A percentile compares a stretch with the other conserved stretches of the same genome.
Evolutionary conservation across 1,140 invertebrate species (phyloP).

Genomic region (Ips nitidus): DNA sequence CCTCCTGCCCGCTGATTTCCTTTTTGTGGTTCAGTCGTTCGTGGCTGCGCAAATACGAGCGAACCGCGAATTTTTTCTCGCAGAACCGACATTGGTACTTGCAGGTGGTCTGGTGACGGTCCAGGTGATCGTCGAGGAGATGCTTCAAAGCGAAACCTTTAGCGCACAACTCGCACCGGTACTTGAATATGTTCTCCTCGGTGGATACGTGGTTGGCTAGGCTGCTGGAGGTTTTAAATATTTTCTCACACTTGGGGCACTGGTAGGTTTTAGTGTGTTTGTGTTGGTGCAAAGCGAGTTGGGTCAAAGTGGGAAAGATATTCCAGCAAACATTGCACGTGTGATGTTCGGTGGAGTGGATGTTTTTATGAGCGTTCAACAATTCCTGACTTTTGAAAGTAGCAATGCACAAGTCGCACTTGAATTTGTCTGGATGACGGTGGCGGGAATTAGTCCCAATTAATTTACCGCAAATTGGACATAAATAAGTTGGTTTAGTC

Average conservation of each 20-base stretch:
- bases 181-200: constrained; percentile 54
- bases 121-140: constrained; percentile 52
- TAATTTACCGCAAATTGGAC: constrained; percentile 35
- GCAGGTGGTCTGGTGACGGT: constrained; percentile 41
- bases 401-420: constrained; percentile 56
- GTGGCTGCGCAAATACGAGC: constrained; percentile 50
- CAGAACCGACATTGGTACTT: constrained; percentile 54
- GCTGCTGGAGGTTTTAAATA: constrained; percentile 7
- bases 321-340: constrained; percentile 32
- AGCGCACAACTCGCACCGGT: constrained; percentile 54
- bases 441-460: constrained; percentile 7
- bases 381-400: constrained; percentile 53
- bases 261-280: constrained; percentile 24
- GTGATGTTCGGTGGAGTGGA: constrained; percentile 36
- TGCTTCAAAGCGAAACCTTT: constrained; percentile 54
- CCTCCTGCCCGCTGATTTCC: constrained; percentile 39
- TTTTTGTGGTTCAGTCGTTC: constrained; percentile 44
- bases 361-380: constrained; percentile 8
- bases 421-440: constrained; percentile 13
- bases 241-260: constrained; percentile 31
- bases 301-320: constrained; percentile 30
- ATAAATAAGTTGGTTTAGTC: not conserved
- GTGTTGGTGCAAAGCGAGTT: constrained; percentile 32
- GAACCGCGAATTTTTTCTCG: constrained; percentile 52
- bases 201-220: constrained; percentile 52